These are phyloP conservation scores for Leptoclinus maculatus DNA, from an alignment of 2,797 vertebrate genomes.

Conservation along the genomic window DNA sequence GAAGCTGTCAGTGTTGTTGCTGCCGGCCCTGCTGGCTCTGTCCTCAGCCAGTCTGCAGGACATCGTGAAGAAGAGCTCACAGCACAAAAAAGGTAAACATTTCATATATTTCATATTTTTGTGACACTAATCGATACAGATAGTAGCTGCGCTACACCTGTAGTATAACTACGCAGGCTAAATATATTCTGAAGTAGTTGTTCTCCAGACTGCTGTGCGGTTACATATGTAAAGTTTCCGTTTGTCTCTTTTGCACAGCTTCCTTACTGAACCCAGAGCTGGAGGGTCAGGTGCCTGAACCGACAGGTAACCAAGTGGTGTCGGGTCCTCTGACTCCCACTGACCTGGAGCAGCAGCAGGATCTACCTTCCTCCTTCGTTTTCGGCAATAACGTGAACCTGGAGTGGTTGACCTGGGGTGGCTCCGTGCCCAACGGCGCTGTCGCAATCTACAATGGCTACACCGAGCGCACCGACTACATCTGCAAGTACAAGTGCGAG, in stretches of 20 bases:
- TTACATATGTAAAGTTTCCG: background rate
- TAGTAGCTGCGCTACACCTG: background rate
- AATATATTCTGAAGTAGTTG: background rate
- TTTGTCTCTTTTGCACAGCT: constrained; percentile 46
- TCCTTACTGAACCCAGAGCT: constrained; percentile 74
- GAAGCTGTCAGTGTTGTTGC: constrained; percentile 58
- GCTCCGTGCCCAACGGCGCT: constrained; percentile 75
- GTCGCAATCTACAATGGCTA: constrained; percentile 81
- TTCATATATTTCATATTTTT: background rate
- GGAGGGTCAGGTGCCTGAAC: constrained; percentile 66
- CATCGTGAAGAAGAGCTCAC: constrained; percentile 60
- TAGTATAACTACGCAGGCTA: background rate
- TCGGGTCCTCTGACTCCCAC: constrained; percentile 56
- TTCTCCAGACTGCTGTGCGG: background rate
- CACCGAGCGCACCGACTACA: constrained; percentile 78
- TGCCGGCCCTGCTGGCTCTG: constrained; percentile 60
- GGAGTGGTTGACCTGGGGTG: constrained; percentile 78
- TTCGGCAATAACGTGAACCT: constrained; percentile 81
- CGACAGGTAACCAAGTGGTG: constrained; percentile 14
- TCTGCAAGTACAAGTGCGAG: constrained; percentile 82
- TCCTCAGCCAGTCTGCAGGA: constrained; percentile 65
- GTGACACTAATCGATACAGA: background rate
- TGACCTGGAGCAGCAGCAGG: constrained; percentile 56
- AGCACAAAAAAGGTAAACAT: constrained; percentile 56
- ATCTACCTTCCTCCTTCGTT: constrained; percentile 46